Evolutionary conservation across 2,113 vertebrate species (phyloP), one percentile per base, ranked within the genome.

Genomic region (Haemorhous mexicanus): DNA sequence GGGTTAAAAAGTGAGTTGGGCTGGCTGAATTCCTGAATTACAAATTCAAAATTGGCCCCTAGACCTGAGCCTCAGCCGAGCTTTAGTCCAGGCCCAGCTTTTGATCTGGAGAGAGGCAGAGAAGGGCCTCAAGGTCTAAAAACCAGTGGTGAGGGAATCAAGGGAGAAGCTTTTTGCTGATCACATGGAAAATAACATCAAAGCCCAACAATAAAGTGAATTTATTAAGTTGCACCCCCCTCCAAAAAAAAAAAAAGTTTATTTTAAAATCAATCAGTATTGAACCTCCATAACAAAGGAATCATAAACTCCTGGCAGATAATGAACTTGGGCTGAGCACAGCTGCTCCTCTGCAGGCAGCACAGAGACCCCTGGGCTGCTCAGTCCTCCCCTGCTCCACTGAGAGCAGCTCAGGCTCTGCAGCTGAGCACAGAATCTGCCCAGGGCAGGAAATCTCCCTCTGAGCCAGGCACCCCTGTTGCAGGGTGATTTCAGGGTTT

Each of bases 201-300:
- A 95, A 95, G 82, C 28, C 15, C 2, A 58, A 91, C 84, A 91
- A 90, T 85, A 94, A 95, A 95, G 70, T 10, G 78, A 89, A 95
- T 96, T 91, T 95, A 95, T 97, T 83, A 87, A 84, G 94, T n/a
- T 46, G 39, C 19, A n/a, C 24, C 9, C 7, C 10, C n/a, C 3
- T 13, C 30, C 30, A 7, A 20, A 37, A 41, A 49, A 35, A 66
- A 35, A 72, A 93, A 67, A 55, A 22, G 67, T 92, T 93, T 94
- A 95, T 87, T 94, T 89, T 35, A 84, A 95, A 96, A 97, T 96
- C 95, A 47, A 97, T 97, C 32, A 1, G 2, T 91, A 96, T 93
- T 53, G 94, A 95, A 94, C 87, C 3, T 93, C 81, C 53, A 43
- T 89, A 73, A 96, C 62, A 93, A 87, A 93, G 89, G 89, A 95